Conservation (phyloP, 1,140 invertebrate species). For the Orchestia grillus region DNA sequence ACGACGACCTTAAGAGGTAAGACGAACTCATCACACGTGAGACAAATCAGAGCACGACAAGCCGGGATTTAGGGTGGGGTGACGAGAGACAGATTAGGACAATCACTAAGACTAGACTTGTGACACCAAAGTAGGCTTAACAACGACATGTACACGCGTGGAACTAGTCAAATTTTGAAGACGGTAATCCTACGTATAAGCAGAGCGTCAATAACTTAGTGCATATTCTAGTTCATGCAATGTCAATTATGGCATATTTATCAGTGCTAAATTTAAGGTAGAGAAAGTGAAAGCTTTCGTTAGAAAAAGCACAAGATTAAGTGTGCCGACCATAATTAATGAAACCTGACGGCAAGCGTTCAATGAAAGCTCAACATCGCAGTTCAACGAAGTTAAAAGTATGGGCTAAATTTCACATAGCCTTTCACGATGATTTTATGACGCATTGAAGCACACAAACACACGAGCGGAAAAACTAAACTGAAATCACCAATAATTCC, state of each 20-base stretch:
- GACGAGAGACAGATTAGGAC: neutral
- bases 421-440: too few relatives aligned
- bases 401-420: too few relatives aligned
- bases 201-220: neutral
- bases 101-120: neutral
- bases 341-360: too few relatives aligned
- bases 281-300: neutral
- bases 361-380: too few relatives aligned
- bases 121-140: neutral
- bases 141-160: neutral
- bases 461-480: neutral
- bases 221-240: neutral
- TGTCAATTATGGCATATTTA: neutral
- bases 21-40: neutral
- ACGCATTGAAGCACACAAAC: neutral
- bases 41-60: neutral
- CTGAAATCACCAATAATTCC: too few relatives aligned
- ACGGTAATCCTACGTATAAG: neutral
- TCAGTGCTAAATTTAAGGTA: neutral
- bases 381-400: too few relatives aligned
- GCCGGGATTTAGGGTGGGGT: neutral
- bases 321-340: too few relatives aligned
- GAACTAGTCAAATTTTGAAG: neutral
- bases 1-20: constrained; percentile 14
- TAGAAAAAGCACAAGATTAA: neutral